Evolutionary conservation across 92 coral and sea anemone genomes (phyloP).

Genomic region (Zoanthus sociatus): DNA sequence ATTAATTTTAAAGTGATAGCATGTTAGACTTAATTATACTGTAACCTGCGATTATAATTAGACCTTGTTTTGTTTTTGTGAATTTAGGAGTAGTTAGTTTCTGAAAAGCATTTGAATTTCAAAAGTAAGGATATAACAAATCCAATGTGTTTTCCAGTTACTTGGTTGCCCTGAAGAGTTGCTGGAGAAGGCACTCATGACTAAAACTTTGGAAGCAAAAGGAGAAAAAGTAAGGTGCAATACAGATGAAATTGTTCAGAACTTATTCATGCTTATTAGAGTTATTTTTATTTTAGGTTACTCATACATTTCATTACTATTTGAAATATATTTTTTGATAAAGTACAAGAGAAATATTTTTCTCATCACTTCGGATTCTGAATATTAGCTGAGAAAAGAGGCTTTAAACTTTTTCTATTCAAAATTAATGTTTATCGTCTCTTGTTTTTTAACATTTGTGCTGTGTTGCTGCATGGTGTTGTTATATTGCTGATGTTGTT

Average conservation of each 20-base stretch:
- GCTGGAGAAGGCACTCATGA: constrained; percentile 86
- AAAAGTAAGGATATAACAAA: neutral
- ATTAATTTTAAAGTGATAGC: neutral
- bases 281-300: too few species aligned
- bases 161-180: constrained; percentile 92
- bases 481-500: too few species aligned
- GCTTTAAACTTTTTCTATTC: too few species aligned
- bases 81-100: neutral
- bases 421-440: too few species aligned
- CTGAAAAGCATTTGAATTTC: neutral
- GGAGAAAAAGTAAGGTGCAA: constrained; percentile 83
- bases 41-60: neutral
- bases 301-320: too few species aligned
- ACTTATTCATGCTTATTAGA: neutral
- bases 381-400: too few species aligned
- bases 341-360: too few species aligned
- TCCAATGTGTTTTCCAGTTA: constrained; percentile 55
- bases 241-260: too few species aligned
- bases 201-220: constrained; percentile 90
- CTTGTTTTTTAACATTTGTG: too few species aligned
- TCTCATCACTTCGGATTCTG: too few species aligned
- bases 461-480: too few species aligned
- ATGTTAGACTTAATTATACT: neutral
- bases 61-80: neutral
- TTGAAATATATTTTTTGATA: too few species aligned